These are phyloP conservation scores for Falco punctatus DNA, from an alignment of 2,113 vertebrate species.

Conservation along the genomic window DNA sequence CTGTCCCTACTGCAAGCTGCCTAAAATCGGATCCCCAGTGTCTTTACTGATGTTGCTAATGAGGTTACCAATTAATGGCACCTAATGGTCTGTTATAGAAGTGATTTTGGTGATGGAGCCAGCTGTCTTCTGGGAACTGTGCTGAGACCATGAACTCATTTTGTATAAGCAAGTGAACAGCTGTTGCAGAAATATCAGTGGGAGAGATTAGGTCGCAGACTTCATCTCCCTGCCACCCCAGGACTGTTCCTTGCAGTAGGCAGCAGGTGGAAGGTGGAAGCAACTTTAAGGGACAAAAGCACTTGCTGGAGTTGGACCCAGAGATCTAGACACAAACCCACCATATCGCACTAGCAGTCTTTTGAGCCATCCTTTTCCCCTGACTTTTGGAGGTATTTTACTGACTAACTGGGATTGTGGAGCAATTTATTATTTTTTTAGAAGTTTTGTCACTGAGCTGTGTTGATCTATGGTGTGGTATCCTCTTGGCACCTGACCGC, in stretches of 20 bases:
- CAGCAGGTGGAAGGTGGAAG: neutral
- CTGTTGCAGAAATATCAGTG: neutral
- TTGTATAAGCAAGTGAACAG: constrained; percentile 43
- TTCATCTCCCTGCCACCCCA: neutral
- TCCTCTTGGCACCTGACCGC: neutral
- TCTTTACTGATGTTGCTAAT: constrained; percentile 34
- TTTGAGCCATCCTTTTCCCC: neutral
- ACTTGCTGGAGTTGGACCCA: neutral
- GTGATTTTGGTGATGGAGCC: constrained; percentile 44
- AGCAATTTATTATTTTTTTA: neutral
- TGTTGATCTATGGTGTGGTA: neutral
- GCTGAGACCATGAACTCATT: constrained; percentile 41
- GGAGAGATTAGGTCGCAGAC: constrained; percentile 12
- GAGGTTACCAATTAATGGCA: constrained; percentile 64
- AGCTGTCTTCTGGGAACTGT: constrained; percentile 35
- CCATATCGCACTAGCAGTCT: neutral
- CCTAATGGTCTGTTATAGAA: constrained; percentile 36
- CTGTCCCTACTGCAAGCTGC: neutral
- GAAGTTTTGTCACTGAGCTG: neutral
- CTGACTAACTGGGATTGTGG: neutral
- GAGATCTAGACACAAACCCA: neutral
- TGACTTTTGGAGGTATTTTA: neutral
- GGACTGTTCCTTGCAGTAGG: neutral
- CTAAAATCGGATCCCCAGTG: neutral
- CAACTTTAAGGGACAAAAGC: neutral